A percentile compares a stretch with the other conserved stretches of the same genome.
phyloP scores from a whole-genome alignment of 2,113 vertebrate genomes.

The Antigone vipio region DNA sequence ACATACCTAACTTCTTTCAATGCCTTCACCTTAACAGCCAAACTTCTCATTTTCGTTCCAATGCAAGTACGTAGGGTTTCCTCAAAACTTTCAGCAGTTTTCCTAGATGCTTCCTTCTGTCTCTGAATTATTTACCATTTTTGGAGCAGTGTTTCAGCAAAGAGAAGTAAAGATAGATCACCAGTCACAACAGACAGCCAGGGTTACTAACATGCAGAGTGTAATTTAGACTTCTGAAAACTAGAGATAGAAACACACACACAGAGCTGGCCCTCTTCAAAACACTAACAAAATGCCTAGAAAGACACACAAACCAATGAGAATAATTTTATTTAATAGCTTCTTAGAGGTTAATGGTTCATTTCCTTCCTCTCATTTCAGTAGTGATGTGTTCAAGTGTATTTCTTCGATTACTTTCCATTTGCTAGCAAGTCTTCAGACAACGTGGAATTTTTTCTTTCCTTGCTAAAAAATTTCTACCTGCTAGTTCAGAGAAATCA shows the following conservation, averaged over 20 bases:
- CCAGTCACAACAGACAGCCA: background rate
- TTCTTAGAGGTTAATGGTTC: background rate
- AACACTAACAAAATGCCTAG: background rate
- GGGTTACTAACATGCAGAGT: background rate
- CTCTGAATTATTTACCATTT: constrained; percentile 59
- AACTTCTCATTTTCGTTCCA: constrained; percentile 55
- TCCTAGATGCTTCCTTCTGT: constrained; percentile 62
- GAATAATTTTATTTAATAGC: background rate
- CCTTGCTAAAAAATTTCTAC: background rate
- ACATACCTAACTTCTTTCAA: constrained; percentile 67
- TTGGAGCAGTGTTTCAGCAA: background rate
- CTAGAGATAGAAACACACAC: background rate
- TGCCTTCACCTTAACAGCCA: constrained; percentile 69
- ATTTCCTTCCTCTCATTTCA: background rate
- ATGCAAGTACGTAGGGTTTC: constrained; percentile 29
- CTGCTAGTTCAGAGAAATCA: background rate
- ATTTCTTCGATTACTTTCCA: background rate
- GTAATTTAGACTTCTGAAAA: background rate
- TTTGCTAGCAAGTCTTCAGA: background rate
- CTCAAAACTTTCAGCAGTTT: constrained; percentile 58
- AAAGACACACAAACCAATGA: background rate
- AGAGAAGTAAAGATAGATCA: background rate
- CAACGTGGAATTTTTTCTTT: background rate
- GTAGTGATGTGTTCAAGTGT: background rate
- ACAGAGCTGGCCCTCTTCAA: background rate